Percentiles rank a stretch among this genome's conserved stretches.
Evolutionary conservation across 2,888 invertebrate species (phyloP).

Genomic region (Masnerella sp.): DNA sequence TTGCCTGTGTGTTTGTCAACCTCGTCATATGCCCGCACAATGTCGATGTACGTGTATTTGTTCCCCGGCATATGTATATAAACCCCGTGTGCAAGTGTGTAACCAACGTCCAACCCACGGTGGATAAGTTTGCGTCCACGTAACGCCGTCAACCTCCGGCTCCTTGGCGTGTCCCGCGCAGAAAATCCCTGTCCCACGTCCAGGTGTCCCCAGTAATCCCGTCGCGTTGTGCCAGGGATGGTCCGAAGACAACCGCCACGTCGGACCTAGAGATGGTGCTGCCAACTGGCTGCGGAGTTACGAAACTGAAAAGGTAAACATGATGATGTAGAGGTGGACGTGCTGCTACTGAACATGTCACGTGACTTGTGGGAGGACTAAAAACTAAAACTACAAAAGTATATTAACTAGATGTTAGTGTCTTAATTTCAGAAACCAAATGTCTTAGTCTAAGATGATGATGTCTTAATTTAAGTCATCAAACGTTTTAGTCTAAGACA

Average conservation of each 20-base stretch:
- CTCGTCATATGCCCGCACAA: conserved; percentile 46
- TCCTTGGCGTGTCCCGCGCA: conserved; percentile 27
- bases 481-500: not conserved
- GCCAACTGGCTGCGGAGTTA: too few relatives aligned
- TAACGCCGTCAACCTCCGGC: conserved; percentile 31
- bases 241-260: conserved; percentile 87
- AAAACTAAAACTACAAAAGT: too few relatives aligned
- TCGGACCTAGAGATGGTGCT: conserved; percentile 93
- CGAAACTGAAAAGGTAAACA: conserved; percentile 93
- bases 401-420: too few relatives aligned
- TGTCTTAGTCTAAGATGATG: not conserved
- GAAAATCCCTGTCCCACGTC: conserved; percentile 41
- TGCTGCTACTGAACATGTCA: too few relatives aligned
- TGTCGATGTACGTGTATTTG: conserved; percentile 40
- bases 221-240: conserved; percentile 85
- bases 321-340: conserved; percentile 8
- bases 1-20: conserved; percentile 60
- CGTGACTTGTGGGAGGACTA: not conserved
- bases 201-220: conserved; percentile 40
- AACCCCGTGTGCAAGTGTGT: conserved; percentile 19
- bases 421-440: not conserved
- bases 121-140: conserved; percentile 23
- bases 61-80: conserved; percentile 18
- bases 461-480: not conserved
- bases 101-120: conserved; percentile 5